Evolutionary conservation across 2,888 invertebrate species (phyloP).

Genomic region (Strigamia transsilvanica): DNA sequence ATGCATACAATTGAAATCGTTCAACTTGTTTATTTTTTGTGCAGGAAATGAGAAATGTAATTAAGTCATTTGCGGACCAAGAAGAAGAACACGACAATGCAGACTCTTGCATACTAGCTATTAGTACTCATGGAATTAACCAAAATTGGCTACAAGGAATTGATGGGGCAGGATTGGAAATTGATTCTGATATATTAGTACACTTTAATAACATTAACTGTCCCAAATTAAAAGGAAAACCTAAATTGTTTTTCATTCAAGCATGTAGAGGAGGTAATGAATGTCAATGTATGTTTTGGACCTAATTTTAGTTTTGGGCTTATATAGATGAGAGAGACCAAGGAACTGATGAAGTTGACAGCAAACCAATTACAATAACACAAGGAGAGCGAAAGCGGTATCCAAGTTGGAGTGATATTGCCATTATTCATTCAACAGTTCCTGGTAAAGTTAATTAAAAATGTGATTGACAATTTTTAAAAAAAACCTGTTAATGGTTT

Average conservation of each 20-base stretch:
- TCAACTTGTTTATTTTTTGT: neutral
- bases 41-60: slow-evolving; percentile 50
- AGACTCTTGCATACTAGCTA: slow-evolving; percentile 57
- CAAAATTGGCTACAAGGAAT: slow-evolving; percentile 62
- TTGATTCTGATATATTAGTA: slow-evolving; percentile 69
- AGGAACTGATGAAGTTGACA: slow-evolving; percentile 11
- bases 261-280: slow-evolving; percentile 59
- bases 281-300: neutral
- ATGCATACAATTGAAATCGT: neutral
- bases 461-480: slow-evolving; percentile 17
- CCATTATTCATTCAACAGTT: slow-evolving; percentile 74
- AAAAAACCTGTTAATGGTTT: slow-evolving; percentile 27
- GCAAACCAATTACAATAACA: neutral
- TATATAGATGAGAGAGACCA: slow-evolving; percentile 52
- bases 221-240: slow-evolving; percentile 65
- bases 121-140: slow-evolving; percentile 57
- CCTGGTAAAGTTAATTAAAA: slow-evolving; percentile 64
- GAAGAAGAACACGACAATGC: slow-evolving; percentile 39
- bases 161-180: slow-evolving; percentile 67
- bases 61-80: slow-evolving; percentile 53
- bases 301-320: neutral
- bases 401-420: slow-evolving; percentile 68
- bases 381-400: slow-evolving; percentile 51
- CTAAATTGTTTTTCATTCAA: slow-evolving; percentile 50
- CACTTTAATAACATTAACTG: slow-evolving; percentile 71